These are phyloP conservation scores for Corythaeola cristata DNA, from an alignment of 2,113 vertebrate genomes.

Conservation along the genomic window DNA sequence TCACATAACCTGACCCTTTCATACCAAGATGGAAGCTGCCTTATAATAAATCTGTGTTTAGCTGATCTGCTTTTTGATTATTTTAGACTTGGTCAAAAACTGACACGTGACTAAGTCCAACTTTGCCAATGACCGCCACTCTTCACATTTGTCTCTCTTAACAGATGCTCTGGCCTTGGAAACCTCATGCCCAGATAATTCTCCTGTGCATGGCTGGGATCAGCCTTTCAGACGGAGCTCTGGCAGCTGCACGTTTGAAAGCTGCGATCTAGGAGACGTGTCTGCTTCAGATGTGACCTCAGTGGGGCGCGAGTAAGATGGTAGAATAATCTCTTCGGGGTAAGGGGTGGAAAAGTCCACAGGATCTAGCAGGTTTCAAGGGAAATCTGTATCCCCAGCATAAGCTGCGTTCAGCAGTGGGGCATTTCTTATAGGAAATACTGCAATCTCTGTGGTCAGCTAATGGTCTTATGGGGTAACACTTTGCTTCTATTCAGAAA, in stretches of 20 bases:
- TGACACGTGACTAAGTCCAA: not conserved
- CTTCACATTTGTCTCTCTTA: not conserved
- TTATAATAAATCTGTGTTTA: not conserved
- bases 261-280: not conserved
- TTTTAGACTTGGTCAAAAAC: not conserved
- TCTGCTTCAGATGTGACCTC: not conserved
- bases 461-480: not conserved
- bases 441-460: not conserved
- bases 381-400: not conserved
- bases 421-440: not conserved
- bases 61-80: not conserved
- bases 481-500: not conserved
- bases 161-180: slow-evolving; percentile 77
- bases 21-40: not conserved
- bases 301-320: slow-evolving; percentile 39
- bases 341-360: not conserved
- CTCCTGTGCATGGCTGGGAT: not conserved
- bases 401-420: not conserved
- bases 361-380: not conserved
- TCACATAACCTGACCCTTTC: not conserved
- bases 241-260: not conserved
- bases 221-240: not conserved
- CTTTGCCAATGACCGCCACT: not conserved
- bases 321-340: not conserved
- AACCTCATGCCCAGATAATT: not conserved